These are phyloP conservation scores for Brachionus paranguensis DNA, from an alignment of 1,140 invertebrate species.

Conservation along the genomic window DNA sequence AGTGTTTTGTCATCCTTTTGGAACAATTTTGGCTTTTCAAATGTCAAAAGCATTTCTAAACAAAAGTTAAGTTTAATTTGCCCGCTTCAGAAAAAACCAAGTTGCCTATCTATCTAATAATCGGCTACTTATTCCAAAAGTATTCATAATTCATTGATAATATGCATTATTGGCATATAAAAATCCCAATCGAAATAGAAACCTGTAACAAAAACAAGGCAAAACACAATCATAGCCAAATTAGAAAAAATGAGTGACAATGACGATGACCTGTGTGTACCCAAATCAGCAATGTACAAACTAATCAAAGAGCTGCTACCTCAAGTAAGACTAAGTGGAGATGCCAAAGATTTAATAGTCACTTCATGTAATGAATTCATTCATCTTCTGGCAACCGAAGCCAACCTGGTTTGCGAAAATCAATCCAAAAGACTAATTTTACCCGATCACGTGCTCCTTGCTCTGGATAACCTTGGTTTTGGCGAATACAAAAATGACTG, in stretches of 20 bases:
- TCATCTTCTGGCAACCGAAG: neutral
- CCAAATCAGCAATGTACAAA: constrained; percentile 29
- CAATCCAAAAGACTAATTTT: constrained; percentile 26
- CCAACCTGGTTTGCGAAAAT: constrained; percentile 18
- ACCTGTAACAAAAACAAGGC: neutral
- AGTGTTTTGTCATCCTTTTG: neutral
- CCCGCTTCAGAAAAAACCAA: neutral
- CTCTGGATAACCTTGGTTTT: constrained; percentile 85
- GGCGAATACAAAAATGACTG: constrained; percentile 85
- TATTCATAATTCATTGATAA: neutral
- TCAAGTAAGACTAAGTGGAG: neutral
- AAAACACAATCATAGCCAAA: neutral
- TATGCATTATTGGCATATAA: neutral
- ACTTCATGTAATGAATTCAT: constrained; percentile 39
- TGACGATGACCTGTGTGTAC: constrained; percentile 33
- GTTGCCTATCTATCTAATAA: neutral
- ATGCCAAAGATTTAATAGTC: constrained; percentile 33
- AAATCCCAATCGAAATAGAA: neutral
- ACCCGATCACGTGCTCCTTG: constrained; percentile 57
- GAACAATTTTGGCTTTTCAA: neutral
- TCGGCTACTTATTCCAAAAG: neutral
- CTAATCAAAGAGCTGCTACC: constrained; percentile 16
- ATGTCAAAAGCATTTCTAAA: neutral
- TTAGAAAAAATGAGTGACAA: constrained; percentile 16
- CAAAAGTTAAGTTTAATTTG: neutral